Conservation (phyloP, 2,888 invertebrate species). For the Linyphia triangularis region DNA sequence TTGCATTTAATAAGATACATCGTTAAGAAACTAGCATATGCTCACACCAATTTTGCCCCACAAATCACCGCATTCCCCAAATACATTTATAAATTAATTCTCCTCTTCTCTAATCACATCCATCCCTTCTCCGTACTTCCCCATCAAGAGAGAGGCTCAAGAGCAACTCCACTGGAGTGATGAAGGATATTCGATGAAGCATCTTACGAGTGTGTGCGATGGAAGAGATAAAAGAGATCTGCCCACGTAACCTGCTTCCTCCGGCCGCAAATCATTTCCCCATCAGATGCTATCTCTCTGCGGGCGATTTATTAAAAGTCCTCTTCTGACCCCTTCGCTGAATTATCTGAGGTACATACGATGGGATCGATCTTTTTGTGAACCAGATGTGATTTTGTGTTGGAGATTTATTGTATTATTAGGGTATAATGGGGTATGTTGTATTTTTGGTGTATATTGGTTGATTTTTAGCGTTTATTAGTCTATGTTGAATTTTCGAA, state of each 20-base stretch:
- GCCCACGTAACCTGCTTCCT: neutral
- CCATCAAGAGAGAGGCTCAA: neutral
- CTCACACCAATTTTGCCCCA: no score
- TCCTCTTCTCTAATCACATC: neutral
- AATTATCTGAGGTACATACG: neutral
- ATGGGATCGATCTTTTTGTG: neutral
- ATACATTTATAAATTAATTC: neutral
- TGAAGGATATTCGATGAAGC: no score
- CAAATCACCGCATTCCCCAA: no score
- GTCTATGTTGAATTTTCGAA: no score
- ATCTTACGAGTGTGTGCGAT: neutral
- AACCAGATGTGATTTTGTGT: neutral
- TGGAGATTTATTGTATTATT: neutral
- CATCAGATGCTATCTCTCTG: slow-evolving; percentile 5
- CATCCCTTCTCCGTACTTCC: neutral
- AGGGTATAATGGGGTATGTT: neutral
- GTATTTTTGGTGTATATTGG: no score
- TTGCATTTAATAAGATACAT: no score
- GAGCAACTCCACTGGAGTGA: neutral
- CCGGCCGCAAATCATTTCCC: slow-evolving; percentile 44
- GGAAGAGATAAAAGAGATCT: neutral
- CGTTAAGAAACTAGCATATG: no score
- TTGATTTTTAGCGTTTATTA: no score
- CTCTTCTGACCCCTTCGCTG: neutral
- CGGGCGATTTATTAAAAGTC: neutral